Conservation (phyloP, 2,888 invertebrate species). For the Prosopocoilus inquinatus region DNA sequence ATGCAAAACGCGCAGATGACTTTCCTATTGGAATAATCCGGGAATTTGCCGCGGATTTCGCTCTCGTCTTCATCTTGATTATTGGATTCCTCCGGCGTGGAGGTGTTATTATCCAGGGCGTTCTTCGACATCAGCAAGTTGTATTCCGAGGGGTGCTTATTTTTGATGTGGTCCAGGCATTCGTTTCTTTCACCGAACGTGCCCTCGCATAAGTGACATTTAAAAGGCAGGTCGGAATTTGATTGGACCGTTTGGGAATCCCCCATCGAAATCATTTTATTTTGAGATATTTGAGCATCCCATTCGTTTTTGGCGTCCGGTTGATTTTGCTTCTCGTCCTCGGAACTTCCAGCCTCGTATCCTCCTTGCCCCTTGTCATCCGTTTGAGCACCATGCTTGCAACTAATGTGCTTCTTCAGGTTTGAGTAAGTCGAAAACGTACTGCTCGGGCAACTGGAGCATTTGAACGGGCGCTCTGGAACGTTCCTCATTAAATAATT, state of each 20-base stretch:
- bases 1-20: constrained; percentile 91
- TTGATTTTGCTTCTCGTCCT: constrained; percentile 49
- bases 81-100: constrained; percentile 50
- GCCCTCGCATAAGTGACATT: constrained; percentile 90
- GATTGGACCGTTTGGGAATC: constrained; percentile 31
- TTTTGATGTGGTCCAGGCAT: constrained; percentile 78
- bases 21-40: constrained; percentile 84
- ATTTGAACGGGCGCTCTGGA: constrained; percentile 76
- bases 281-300: constrained; percentile 38
- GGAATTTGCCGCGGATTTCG: constrained; percentile 75
- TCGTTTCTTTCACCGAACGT: constrained; percentile 78
- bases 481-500: constrained; percentile 63
- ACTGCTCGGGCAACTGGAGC: constrained; percentile 77
- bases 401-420: constrained; percentile 73
- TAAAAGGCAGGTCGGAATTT: constrained; percentile 74
- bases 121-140: constrained; percentile 80
- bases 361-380: constrained; percentile 48
- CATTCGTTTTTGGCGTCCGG: constrained; percentile 39
- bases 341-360: constrained; percentile 50
- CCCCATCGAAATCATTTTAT: constrained; percentile 29
- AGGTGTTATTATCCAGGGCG: constrained; percentile 64
- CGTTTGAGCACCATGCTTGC: constrained; percentile 62
- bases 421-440: constrained; percentile 79
- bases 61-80: constrained; percentile 66
- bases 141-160: constrained; percentile 74